Conservation (phyloP, 2,113 vertebrate species). For the Varanus komodoensis region DNA sequence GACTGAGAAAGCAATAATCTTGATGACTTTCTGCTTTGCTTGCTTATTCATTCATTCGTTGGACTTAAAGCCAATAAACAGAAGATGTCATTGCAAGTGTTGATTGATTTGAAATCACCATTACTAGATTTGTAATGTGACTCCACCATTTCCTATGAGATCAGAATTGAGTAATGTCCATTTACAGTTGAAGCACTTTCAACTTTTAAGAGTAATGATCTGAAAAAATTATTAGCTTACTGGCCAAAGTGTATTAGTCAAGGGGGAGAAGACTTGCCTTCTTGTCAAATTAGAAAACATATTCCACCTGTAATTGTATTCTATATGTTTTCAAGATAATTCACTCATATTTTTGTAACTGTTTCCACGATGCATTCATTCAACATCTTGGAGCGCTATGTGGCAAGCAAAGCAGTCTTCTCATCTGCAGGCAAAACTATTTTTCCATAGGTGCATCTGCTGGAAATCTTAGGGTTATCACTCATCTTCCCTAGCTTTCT, state of each 20-base stretch:
- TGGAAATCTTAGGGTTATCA: no score
- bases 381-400: neutral
- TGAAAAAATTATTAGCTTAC: conserved; percentile 19
- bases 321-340: conserved; percentile 12
- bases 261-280: conserved; percentile 5
- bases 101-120: conserved; percentile 11
- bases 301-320: neutral
- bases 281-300: conserved; percentile 22
- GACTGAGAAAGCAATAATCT: neutral
- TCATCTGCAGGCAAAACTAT: neutral
- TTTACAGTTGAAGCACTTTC: neutral
- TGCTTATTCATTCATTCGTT: neutral
- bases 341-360: neutral
- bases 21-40: neutral
- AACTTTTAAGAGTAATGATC: neutral
- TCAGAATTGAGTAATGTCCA: neutral
- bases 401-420: neutral
- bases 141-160: neutral
- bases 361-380: neutral
- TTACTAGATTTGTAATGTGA: neutral
- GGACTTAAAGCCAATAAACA: neutral
- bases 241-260: conserved; percentile 1
- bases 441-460: no score
- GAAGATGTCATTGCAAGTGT: neutral
- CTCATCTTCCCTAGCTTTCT: no score